These are phyloP conservation scores for Chromis chromis DNA, from an alignment of 2,797 vertebrate species.

Conservation along the genomic window DNA sequence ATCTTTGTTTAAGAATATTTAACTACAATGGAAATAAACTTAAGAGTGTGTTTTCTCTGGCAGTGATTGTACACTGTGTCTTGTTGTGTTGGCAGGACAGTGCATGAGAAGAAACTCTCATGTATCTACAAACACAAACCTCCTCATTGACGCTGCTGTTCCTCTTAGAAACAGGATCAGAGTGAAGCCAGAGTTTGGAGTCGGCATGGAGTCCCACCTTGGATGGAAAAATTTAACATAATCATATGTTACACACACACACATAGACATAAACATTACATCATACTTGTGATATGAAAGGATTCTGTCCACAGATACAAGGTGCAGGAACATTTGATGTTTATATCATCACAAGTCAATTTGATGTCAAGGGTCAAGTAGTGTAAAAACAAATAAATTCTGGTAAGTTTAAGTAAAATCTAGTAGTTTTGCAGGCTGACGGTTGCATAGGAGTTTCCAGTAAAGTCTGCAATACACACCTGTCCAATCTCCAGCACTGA, in stretches of 20 bases:
- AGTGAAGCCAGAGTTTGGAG: slow-evolving; percentile 89
- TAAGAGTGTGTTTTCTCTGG: background rate
- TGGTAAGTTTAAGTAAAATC: too few relatives aligned
- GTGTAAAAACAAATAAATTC: too few relatives aligned
- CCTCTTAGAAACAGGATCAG: slow-evolving; percentile 90
- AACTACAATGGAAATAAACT: background rate
- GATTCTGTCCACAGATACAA: too few relatives aligned
- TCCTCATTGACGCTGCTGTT: slow-evolving; percentile 80
- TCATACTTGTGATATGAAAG: too few relatives aligned
- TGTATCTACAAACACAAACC: slow-evolving; percentile 75
- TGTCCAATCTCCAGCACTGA: slow-evolving; percentile 93
- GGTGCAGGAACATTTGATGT: too few relatives aligned
- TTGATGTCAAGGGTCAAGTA: too few relatives aligned
- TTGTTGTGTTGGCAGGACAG: too few relatives aligned
- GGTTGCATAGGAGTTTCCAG: background rate
- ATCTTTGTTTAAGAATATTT: too few relatives aligned
- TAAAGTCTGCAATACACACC: slow-evolving; percentile 75
- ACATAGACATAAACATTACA: background rate
- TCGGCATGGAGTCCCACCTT: slow-evolving; percentile 87
- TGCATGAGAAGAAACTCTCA: too few relatives aligned
- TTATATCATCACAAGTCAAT: too few relatives aligned
- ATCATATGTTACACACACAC: background rate
- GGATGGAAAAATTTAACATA: background rate
- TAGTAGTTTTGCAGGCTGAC: too few relatives aligned
- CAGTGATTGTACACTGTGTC: too few relatives aligned